Base-by-base conservation (phyloP, 2,888 invertebrate genomes). In the Amaurobius ferox region DNA sequence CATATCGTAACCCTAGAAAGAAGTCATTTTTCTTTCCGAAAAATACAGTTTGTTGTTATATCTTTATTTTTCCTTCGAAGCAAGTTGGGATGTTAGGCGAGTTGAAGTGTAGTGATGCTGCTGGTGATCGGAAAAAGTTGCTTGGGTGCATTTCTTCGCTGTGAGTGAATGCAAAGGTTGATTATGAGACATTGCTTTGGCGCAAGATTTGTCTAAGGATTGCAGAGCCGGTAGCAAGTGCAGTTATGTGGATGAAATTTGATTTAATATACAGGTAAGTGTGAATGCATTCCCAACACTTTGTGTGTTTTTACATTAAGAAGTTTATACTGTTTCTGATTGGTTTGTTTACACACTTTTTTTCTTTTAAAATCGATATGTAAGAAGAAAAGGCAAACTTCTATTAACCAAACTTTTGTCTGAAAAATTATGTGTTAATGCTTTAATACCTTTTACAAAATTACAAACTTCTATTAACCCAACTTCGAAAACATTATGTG, bases 51-150 rank as follows among this genome's bases (percentile, higher is more conserved):
- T 79, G 78, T 79, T 79, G 29, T 79, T 79, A 62, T 66, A 32
- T 16, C 1, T 64, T 62, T 74, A 61, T 30, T 32, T 35, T 32
- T 61, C 30, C 29, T 29, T 39, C 28, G 64, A 23, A 66, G 29
- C 23, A 44, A 48, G 30, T 48, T 40, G 67, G 32, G 78, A 78
- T 78, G 70, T 40, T 48, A 67, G 39, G 61, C 30, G 78, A 79
- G 78, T 79, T 79, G 78, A 79, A 79, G 70, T 62, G 78, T 64
- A 71, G 62, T 61, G 40, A 62, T 71, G 78, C 64, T 79, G 78
- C 78, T 28, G 30, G 3, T 26, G 64, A 67, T 39, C 48, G 44
- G 19, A 40, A 64, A 70, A 68, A 79, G 78, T 70, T 79, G 70
- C 62, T 61, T 30, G 70, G 61, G 78, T 44, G 78, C 55, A 40